These are phyloP conservation scores for Shargacucullia verbasci DNA, from an alignment of 2,888 invertebrate genomes.

Conservation along the genomic window DNA sequence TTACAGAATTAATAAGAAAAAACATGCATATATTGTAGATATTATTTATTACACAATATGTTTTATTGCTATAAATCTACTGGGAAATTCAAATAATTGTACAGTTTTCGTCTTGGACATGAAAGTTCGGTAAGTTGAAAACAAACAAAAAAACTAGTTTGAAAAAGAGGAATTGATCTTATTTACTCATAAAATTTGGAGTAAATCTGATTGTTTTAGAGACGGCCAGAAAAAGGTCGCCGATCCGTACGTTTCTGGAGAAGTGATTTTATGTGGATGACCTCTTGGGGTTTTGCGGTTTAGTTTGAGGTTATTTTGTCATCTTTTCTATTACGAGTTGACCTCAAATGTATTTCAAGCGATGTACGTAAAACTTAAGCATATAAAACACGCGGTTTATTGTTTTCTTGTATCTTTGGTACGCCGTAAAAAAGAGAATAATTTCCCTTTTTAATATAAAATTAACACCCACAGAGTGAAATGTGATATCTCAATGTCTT, in stretches of 20 bases:
- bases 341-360: constrained; percentile 5
- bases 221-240: constrained; percentile 13
- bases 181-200: constrained; percentile 53
- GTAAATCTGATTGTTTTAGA: constrained; percentile 60
- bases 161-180: constrained; percentile 48
- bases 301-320: constrained; percentile 17
- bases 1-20: too few species aligned
- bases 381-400: constrained; percentile 16
- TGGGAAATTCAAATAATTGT: constrained; percentile 9
- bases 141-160: constrained; percentile 38
- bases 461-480: constrained; percentile 22
- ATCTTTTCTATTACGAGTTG: constrained; percentile 13
- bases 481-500: constrained; percentile 53
- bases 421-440: constrained; percentile 9
- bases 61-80: background rate
- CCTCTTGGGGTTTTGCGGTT: constrained; percentile 25
- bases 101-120: constrained; percentile 5
- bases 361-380: background rate
- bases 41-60: too few species aligned
- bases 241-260: constrained; percentile 11
- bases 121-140: constrained; percentile 28
- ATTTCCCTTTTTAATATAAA: constrained; percentile 28
- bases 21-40: too few species aligned
- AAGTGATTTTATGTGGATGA: constrained; percentile 33
- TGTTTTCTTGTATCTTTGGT: constrained; percentile 5